Percentiles rank a stretch among this genome's conserved stretches.
Evolutionary conservation across 2,113 vertebrate species (phyloP).

Genomic region (Silurus asotus): DNA sequence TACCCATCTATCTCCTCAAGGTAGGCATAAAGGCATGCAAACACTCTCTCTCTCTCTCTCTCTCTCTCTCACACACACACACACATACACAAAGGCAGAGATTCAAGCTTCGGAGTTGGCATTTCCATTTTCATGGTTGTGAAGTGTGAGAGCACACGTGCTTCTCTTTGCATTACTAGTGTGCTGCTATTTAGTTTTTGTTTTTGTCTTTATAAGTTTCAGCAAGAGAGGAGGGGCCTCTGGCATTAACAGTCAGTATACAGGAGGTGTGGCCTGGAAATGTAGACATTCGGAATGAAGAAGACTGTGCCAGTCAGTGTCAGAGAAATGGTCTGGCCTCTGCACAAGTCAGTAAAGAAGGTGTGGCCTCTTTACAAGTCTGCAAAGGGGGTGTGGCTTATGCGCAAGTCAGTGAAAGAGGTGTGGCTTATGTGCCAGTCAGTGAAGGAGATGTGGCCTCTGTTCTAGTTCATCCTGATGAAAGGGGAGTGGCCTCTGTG

Average conservation of each 20-base stretch:
- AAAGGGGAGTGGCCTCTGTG: neutral
- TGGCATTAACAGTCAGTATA: neutral
- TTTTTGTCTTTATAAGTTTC: neutral
- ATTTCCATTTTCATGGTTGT: neutral
- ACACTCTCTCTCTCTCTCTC: neutral
- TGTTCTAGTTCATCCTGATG: neutral
- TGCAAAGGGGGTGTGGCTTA: neutral
- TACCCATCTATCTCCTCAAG: slow-evolving; percentile 97
- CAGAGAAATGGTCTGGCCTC: neutral
- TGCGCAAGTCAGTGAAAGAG: neutral
- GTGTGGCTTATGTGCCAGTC: neutral
- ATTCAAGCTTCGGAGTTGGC: neutral
- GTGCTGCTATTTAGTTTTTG: neutral
- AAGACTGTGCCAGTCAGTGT: neutral
- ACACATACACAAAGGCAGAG: neutral
- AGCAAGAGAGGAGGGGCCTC: neutral
- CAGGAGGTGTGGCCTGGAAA: neutral
- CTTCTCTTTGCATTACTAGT: neutral
- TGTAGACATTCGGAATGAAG: neutral
- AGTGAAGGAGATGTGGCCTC: neutral
- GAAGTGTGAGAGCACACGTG: neutral
- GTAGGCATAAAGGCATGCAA: slow-evolving; percentile 67
- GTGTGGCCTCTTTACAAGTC: neutral
- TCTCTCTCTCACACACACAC: neutral
- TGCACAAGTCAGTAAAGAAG: neutral